Conservation (phyloP, 1,140 invertebrate species). For the Acyrthosiphon pisum region DNA sequence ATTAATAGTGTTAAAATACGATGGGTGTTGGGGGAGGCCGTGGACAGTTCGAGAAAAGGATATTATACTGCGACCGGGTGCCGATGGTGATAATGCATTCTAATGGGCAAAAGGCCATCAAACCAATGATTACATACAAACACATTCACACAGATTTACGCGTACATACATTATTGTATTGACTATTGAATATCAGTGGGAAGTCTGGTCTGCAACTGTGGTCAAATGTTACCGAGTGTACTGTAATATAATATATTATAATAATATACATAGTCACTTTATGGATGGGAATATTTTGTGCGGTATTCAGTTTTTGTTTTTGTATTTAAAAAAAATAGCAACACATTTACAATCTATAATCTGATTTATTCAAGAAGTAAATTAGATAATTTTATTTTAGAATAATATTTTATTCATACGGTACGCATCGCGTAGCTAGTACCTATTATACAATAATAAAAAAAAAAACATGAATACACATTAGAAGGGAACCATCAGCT, state of each 20-base stretch:
- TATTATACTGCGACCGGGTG: neutral
- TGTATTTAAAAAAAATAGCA: neutral
- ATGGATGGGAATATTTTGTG: no score
- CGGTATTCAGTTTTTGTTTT: no score
- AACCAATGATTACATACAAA: neutral
- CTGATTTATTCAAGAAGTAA: neutral
- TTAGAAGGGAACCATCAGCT: neutral
- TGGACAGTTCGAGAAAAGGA: neutral
- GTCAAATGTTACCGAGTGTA: neutral
- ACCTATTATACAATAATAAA: no score
- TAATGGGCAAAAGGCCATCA: neutral
- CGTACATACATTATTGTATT: neutral
- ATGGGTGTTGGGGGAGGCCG: neutral
- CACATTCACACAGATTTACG: neutral
- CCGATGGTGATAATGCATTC: neutral
- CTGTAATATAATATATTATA: neutral
- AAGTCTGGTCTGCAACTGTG: neutral
- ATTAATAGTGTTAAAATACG: constrained; percentile 13
- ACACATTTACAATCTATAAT: neutral
- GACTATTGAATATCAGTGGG: neutral
- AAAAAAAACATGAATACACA: neutral
- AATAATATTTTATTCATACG: neutral
- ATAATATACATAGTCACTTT: no score
- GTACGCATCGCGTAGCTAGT: no score
- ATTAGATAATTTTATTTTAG: neutral